Conservation (phyloP, 2,797 vertebrate species). For the Varecia variegata region DNA sequence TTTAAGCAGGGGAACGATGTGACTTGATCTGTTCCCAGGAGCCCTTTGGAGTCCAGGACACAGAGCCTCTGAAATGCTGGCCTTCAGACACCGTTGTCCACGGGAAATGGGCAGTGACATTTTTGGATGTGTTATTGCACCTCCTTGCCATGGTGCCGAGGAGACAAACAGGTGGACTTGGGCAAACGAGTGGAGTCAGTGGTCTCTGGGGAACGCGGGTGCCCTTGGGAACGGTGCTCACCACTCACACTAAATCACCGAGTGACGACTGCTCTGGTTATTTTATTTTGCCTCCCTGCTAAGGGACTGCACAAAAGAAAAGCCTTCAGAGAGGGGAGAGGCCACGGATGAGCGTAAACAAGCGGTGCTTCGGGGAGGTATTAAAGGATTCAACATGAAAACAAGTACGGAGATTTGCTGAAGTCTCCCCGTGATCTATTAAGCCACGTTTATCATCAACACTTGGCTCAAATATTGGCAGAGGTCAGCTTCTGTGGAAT, state of each 20-base stretch:
- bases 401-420: not conserved
- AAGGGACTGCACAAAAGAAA: not conserved
- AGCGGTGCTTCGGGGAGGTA: not conserved
- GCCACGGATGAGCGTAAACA: not conserved
- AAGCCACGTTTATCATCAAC: not conserved
- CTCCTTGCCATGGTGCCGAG: not conserved
- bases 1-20: not conserved
- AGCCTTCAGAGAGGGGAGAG: not conserved
- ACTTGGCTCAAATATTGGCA: not conserved
- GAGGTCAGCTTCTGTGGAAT: not conserved
- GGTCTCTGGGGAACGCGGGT: not conserved
- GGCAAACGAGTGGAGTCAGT: not conserved
- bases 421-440: not conserved
- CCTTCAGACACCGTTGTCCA: not conserved
- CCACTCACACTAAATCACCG: not conserved
- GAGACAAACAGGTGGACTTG: not conserved
- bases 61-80: not conserved
- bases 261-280: not conserved
- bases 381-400: slow-evolving; percentile 1
- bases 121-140: not conserved
- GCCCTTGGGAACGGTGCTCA: not conserved
- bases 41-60: not conserved
- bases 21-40: not conserved
- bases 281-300: not conserved
- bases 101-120: not conserved